Base-by-base conservation (phyloP, 2,888 invertebrate genomes). In the Tyria jacobaeae region DNA sequence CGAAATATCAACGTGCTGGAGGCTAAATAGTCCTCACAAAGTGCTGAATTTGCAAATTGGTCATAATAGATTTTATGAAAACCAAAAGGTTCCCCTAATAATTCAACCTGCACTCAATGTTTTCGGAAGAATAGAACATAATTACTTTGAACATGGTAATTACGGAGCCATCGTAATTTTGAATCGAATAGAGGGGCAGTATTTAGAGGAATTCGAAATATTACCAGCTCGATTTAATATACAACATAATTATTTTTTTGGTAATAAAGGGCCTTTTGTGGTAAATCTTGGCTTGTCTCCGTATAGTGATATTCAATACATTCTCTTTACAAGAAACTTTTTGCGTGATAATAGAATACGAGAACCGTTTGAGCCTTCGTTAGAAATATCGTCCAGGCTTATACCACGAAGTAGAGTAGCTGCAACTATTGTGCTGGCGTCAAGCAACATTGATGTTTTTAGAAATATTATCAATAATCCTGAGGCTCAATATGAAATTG, bases 401-500 rank as follows among this genome's bases (percentile, higher is more conserved):
- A 97, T 97, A 77, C 98, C 99, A 0, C 95, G 99, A 77, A 98
- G 98, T 67, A 95, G 97, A 73, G 99, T 99, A 0, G 97, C 99
- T 1, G 99, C 99, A 0, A 97, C 98, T 0, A 95, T 99, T 41
- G 98, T 99, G 0, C 95, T 99, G 24, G 97, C 98, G 0, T 99
- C 99, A 0, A 96, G 97, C 82, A 99, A 99, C 84, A 96, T 99
- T 0, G 95, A 96, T 50, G 95, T 99, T 2, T 98, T 95, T 78
- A 95, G 99, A 64, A 99, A 99, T 88, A 97, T 98, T 64, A 96
- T 99, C 44, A 96, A 97, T 64, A 99, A 99, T 89, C 96, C 96
- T 1, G 96, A 96, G 69, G 98, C 99, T 0, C 95, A 96, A 59
- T 99, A 98, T 85, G 99, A 99, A 93, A 96, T 99, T 52, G 99